Percentiles rank a stretch among this genome's conserved stretches.
phyloP scores from a whole-genome alignment of 2,113 vertebrate genomes.

The Corvus moneduloides region DNA sequence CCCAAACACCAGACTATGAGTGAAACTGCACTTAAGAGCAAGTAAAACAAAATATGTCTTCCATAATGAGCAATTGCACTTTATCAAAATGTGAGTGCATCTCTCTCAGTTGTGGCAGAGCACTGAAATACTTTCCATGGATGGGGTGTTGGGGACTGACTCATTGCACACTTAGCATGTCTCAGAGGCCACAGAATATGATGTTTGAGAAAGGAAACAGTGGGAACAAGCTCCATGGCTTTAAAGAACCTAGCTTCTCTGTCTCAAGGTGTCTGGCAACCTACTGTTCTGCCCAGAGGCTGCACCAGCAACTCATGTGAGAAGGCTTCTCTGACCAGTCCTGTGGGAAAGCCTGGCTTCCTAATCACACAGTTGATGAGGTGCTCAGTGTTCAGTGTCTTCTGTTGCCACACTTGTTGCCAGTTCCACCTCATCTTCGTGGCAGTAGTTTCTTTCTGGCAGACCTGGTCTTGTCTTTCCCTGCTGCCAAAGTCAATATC shows the following conservation, averaged over 20 bases:
- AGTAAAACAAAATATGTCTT: neutral
- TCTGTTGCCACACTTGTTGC: neutral
- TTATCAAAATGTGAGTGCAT: neutral
- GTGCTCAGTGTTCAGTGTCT: neutral
- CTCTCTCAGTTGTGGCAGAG: neutral
- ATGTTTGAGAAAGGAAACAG: neutral
- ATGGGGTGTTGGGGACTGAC: neutral
- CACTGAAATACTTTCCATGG: neutral
- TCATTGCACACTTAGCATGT: neutral
- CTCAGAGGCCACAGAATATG: neutral
- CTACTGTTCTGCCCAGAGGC: neutral
- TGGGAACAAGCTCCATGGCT: neutral
- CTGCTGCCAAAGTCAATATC: neutral
- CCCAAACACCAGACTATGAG: neutral
- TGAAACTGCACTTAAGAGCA: neutral
- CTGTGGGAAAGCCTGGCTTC: neutral
- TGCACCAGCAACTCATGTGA: neutral
- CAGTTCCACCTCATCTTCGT: neutral
- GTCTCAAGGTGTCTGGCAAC: neutral
- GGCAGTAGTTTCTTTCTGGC: neutral
- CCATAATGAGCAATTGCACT: neutral
- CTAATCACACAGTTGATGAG: neutral
- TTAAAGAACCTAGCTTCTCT: neutral
- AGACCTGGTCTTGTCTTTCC: neutral
- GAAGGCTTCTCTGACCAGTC: neutral